Conservation (phyloP, 35 echinoderm and acorn worm genomes). For the Anneissia japonica region DNA sequence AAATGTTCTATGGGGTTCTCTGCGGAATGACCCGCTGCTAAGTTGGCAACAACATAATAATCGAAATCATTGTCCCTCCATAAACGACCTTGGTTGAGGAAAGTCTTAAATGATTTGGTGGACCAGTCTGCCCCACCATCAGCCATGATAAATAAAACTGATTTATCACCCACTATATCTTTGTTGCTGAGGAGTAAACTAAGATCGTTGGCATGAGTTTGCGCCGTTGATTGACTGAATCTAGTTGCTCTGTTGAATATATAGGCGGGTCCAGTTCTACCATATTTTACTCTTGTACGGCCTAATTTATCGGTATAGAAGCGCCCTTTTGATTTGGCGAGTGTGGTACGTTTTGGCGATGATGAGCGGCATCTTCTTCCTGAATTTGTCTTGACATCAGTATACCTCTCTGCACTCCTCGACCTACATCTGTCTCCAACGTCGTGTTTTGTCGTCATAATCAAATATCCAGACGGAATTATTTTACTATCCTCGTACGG, state of each 20-base stretch:
- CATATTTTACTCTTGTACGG: neutral
- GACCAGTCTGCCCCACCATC: neutral
- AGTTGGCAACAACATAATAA: no score
- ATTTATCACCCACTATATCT: neutral
- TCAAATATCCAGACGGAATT: neutral
- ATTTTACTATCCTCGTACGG: neutral
- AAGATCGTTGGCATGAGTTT: neutral
- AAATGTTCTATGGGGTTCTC: conserved; percentile 28
- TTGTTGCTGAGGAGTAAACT: neutral
- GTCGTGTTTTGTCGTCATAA: neutral
- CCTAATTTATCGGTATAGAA: neutral
- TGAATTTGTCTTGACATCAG: no score
- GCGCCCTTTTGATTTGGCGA: neutral
- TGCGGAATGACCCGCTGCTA: conserved; percentile 15
- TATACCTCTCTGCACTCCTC: neutral
- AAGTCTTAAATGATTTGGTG: neutral
- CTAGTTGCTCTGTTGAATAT: neutral
- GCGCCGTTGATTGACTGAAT: neutral
- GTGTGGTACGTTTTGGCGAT: neutral
- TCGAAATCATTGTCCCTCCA: no score
- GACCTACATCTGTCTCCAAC: neutral
- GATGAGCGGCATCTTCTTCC: no score
- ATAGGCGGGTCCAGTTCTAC: neutral
- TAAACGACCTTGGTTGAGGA: neutral
- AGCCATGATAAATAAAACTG: neutral